A percentile compares a stretch with the other conserved stretches of the same genome.
Conservation (phyloP, 2,113 vertebrate genomes). For the Cichladusa arquata region DNA sequence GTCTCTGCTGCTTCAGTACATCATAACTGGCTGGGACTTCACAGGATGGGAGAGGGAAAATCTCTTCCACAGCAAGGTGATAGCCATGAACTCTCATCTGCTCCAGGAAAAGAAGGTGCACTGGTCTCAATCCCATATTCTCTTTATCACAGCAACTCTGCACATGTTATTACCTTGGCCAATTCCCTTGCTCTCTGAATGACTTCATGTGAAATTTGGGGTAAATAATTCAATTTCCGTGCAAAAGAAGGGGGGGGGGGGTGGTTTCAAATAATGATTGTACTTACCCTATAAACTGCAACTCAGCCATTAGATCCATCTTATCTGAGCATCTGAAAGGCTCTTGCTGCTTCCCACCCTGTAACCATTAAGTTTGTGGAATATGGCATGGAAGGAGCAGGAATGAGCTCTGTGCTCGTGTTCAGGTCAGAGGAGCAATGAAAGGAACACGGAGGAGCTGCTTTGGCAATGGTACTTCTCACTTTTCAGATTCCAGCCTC, state of each 20-base stretch:
- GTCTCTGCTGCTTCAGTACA: not conserved
- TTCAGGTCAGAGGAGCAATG: not conserved
- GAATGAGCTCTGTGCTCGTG: not conserved
- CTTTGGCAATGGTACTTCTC: not conserved
- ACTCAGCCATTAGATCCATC: not conserved
- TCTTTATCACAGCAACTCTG: not conserved
- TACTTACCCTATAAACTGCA: not conserved
- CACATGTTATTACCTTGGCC: not conserved
- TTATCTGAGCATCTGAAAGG: slow-evolving; percentile 4
- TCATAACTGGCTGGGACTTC: not conserved
- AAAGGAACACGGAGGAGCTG: not conserved
- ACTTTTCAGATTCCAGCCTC: slow-evolving; percentile 9
- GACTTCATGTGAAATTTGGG: not conserved
- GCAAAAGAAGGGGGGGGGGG: not conserved
- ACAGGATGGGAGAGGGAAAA: not conserved
- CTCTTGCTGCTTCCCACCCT: not conserved
- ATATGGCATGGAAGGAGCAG: not conserved
- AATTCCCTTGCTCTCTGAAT: not conserved
- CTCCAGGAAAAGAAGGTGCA: not conserved
- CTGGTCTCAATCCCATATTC: not conserved
- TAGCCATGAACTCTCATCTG: not conserved
- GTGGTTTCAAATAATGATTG: not conserved
- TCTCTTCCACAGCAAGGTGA: not conserved
- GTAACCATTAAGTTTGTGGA: not conserved
- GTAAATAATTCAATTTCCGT: not conserved